Evolutionary conservation across 2,797 vertebrate species (phyloP).

Genomic region (Enteromius anoplus): DNA sequence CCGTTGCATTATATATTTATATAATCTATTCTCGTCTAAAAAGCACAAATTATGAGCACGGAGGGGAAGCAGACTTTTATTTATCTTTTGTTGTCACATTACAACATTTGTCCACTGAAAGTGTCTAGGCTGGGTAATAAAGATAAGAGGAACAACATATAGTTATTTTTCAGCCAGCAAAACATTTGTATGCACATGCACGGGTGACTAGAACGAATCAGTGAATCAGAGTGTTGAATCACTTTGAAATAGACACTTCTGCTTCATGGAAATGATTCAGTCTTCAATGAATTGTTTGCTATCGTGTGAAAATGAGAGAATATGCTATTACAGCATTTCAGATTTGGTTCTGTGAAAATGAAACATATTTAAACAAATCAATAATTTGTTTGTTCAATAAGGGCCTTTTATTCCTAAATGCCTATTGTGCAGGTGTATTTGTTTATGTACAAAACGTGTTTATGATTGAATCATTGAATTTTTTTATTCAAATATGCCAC

Average conservation of each 20-base stretch:
- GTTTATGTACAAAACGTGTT: background rate
- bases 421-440: background rate
- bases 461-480: background rate
- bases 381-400: background rate
- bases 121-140: background rate
- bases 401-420: background rate
- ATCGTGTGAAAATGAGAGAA: background rate
- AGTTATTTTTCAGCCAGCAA: background rate
- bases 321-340: background rate
- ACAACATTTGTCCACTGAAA: background rate
- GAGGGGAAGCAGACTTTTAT: constrained; percentile 72
- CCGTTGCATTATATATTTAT: constrained; percentile 69
- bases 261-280: background rate
- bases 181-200: background rate
- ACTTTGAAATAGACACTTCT: background rate
- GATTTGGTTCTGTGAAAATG: background rate
- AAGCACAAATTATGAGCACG: constrained; percentile 76
- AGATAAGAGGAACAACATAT: background rate
- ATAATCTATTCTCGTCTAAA: constrained; percentile 60
- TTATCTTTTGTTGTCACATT: constrained; percentile 59
- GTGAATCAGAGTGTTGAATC: background rate
- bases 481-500: background rate
- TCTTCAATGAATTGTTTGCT: background rate
- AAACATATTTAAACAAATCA: background rate
- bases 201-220: background rate